Conservation (phyloP, 2,797 vertebrate species). For the Takifugu ocellatus region DNA sequence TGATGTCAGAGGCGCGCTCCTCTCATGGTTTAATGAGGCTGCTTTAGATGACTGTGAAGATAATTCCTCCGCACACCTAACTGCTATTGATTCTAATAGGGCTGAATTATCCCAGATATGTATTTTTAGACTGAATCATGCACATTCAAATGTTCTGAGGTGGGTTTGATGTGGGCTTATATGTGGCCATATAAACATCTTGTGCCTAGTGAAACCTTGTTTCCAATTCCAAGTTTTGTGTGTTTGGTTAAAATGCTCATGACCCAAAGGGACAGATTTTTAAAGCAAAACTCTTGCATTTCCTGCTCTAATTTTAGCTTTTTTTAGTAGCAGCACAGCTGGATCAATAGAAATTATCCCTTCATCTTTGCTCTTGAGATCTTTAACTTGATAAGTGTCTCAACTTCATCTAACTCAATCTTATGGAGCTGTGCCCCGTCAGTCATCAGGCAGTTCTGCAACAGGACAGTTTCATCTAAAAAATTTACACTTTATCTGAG, state of each 20-base stretch:
- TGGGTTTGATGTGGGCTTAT: too few relatives aligned
- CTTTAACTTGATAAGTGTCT: too few relatives aligned
- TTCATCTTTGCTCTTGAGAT: not conserved
- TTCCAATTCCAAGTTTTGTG: not conserved
- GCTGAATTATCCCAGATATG: slow-evolving; percentile 29
- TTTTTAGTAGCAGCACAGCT: not conserved
- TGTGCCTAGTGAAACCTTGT: too few relatives aligned
- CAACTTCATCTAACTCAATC: too few relatives aligned
- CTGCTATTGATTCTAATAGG: slow-evolving; percentile 45
- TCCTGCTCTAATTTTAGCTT: not conserved
- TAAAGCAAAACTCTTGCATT: not conserved
- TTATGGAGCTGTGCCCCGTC: too few relatives aligned
- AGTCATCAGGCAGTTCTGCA: too few relatives aligned
- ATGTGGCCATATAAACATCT: too few relatives aligned
- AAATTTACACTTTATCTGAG: too few relatives aligned
- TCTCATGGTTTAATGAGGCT: slow-evolving; percentile 47
- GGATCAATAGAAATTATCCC: slow-evolving; percentile 4
- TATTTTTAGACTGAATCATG: not conserved
- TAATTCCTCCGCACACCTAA: slow-evolving; percentile 42
- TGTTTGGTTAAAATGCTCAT: not conserved
- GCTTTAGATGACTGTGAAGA: slow-evolving; percentile 39
- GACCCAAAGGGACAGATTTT: too few relatives aligned
- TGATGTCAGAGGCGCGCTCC: slow-evolving; percentile 36
- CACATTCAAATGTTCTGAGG: too few relatives aligned
- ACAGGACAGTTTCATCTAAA: too few relatives aligned